Evolutionary conservation across 2,113 vertebrate species (phyloP), one percentile per base, ranked within the genome.

Genomic region (Misgurnus anguillicaudatus): DNA sequence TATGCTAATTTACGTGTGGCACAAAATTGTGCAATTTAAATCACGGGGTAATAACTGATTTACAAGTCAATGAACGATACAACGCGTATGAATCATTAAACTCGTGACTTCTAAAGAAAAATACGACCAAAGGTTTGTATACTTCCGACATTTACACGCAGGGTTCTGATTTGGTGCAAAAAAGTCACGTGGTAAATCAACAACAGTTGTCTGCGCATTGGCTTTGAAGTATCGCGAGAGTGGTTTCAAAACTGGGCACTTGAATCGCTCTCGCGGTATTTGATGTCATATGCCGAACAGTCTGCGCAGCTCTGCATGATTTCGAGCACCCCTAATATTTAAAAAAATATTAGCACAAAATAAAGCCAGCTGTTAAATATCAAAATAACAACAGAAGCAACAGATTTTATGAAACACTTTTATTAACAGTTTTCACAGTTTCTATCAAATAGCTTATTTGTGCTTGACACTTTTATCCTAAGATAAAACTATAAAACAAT

Each of bases 71-170:
- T 14, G 3, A 17, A 4, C 51, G 51, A 55, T 0, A 31, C 31
- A 21, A 17, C 16, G 6, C 6, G 16, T 39, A 38, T 38, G 19
- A 7, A 55, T 10, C 3, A 7, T 38, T 3, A 0, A 13, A 10
- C 21, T 60, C 11, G 10, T 41, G 53, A 19, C 17, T 5, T 19
- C 5, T 19, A 2, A 9, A 71, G 3, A 11, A 73, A 75, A 21
- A 75, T 31, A 36, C 21, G 41, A 62, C 13, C 2, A 16, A 47
- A 47, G 8, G 13, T 9, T 41, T 6, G 14, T 48, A 71, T 19
- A 62, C 72, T 75, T 75, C 72, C 72, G 47, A 17, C 9, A 39
- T 39, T 5, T 19, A 70, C 21, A 47, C 17, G 17, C 42, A 14
- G 9, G 4, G 0, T 62, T 21, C 9, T 75, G 72, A 62, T 75